These are phyloP conservation scores for Anguilla megastoma DNA, from an alignment of 2,797 vertebrate species.

Conservation along the genomic window DNA sequence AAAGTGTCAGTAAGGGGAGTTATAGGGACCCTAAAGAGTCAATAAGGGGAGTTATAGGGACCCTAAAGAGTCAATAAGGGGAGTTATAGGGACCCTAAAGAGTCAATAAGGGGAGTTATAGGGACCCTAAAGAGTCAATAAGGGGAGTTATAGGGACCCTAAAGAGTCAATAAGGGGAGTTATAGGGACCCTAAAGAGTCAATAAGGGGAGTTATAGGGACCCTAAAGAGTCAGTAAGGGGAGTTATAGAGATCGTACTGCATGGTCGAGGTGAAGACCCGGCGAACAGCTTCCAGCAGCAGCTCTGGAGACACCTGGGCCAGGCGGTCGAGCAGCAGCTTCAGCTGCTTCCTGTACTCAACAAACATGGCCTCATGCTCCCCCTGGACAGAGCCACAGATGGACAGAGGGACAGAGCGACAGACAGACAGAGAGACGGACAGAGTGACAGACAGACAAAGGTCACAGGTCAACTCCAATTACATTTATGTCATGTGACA, in stretches of 20 bases:
- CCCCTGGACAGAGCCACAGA: conserved; percentile 69
- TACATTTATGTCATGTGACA: neutral
- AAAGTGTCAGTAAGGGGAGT: neutral
- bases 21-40: neutral
- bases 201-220: neutral
- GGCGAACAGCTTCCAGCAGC: conserved; percentile 85
- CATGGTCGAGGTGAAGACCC: conserved; percentile 89
- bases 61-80: neutral
- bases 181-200: neutral
- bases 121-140: neutral
- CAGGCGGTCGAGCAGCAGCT: conserved; percentile 91
- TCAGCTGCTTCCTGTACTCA: conserved; percentile 97
- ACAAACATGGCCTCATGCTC: conserved; percentile 99
- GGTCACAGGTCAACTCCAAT: neutral
- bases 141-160: neutral
- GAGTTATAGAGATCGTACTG: conserved; percentile 68
- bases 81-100: neutral
- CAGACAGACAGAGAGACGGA: neutral
- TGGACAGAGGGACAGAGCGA: neutral
- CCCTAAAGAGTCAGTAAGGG: neutral
- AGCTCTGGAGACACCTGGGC: conserved; percentile 96
- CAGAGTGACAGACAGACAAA: neutral
- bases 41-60: neutral
- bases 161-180: neutral
- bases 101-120: neutral